Base-by-base conservation (phyloP, 2,888 invertebrate genomes). In the Volucella inflata region DNA sequence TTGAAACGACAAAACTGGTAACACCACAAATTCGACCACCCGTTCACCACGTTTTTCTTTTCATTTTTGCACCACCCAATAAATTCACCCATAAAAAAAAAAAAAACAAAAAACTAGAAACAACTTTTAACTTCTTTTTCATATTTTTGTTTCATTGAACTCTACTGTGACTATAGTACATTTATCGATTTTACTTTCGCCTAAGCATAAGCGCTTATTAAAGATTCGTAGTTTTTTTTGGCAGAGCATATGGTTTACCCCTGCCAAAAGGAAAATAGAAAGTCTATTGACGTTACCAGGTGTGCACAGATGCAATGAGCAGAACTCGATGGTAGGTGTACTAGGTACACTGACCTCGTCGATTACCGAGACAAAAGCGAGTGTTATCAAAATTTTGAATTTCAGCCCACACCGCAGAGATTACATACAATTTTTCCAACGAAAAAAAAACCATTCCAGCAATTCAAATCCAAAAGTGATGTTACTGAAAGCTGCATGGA, bases 171-270 rank as follows among this genome's bases (percentile, higher is more conserved):
- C 30, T 51, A 2, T 48, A 42, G 44, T 17, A 36, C 51, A 38
- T 76, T 59, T 62, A 77, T 77, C 70, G 77, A 77, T 77, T 77
- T 77, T 70, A 77, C 77, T 77, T 77, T 77, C 68, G 62, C 77
- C 16, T 65, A 65, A 75, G 53, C 77, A 14, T 65, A 65, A 75
- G 30, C 55, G 21, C 38, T 65, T 48, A 75, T 77, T 70, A 50
- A 44, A 70, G 50, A 75, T 67, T 67, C 59, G 62, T 68, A n/a
- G 36, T 42, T 48, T 42, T 50, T 67, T 62, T 72, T 72, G 51
- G 72, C 76, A 76, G 30, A 30, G 38, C 60, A 50, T 40, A 55
- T 64, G 21, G 36, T 48, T 21, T 62, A 16, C 21, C 21, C 51
- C 44, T 51, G 30, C 30, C 30, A 30, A 30, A 16, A 46, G 74